Evolutionary conservation across 2,797 vertebrate genomes (phyloP).

Genomic region (Siniperca obscura): DNA sequence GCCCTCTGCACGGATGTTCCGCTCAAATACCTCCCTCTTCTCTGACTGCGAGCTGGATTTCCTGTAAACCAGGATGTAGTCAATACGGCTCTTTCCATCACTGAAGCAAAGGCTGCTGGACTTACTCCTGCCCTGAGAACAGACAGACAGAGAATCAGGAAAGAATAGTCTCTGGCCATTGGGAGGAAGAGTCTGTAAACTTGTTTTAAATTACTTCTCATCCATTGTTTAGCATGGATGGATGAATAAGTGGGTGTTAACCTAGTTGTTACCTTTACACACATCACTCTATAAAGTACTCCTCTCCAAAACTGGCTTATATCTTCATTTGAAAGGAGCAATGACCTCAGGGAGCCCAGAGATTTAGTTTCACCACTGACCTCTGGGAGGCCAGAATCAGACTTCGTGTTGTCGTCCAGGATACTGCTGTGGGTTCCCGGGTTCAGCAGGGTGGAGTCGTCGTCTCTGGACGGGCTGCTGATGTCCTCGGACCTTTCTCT

Average conservation of each 20-base stretch:
- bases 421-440: conserved; percentile 89
- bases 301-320: background rate
- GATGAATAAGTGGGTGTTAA: background rate
- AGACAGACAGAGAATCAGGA: conserved; percentile 46
- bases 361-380: conserved; percentile 75
- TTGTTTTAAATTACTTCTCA: background rate
- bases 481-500: conserved; percentile 87
- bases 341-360: background rate
- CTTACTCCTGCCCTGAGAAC: conserved; percentile 86
- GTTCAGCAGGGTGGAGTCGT: conserved; percentile 90
- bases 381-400: conserved; percentile 85
- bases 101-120: conserved; percentile 90
- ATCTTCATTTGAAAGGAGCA: background rate
- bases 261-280: background rate
- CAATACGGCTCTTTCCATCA: conserved; percentile 91
- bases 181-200: background rate
- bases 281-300: background rate
- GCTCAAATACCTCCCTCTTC: conserved; percentile 94
- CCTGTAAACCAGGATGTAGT: conserved; percentile 94
- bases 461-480: conserved; percentile 91
- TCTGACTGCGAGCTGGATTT: conserved; percentile 91
- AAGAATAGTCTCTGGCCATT: no score
- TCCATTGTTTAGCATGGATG: background rate
- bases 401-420: conserved; percentile 89
- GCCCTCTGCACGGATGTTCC: conserved; percentile 94